Percentiles rank a stretch among this genome's conserved stretches.
Evolutionary conservation across 2,113 vertebrate species (phyloP).

Genomic region (Brienomyrus longianalis): DNA sequence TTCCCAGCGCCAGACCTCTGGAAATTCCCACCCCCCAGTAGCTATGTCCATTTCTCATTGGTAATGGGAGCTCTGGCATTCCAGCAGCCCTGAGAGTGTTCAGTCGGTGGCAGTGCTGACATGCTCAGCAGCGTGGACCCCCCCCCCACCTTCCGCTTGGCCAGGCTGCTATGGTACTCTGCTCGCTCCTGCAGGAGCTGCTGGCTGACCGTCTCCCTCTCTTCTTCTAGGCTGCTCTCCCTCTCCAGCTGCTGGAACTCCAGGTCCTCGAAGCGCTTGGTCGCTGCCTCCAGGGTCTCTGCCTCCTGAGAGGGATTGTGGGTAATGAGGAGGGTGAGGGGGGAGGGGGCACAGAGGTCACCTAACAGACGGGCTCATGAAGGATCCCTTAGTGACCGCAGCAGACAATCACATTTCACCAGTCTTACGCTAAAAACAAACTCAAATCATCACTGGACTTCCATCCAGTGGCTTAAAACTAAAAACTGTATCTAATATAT

Average conservation of each 20-base stretch:
- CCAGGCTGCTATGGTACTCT: constrained; percentile 68
- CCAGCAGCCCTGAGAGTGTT: not conserved
- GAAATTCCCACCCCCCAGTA: not conserved
- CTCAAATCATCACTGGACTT: not conserved
- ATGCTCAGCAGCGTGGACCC: not conserved
- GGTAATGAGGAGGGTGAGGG: not conserved
- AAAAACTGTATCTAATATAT: not conserved
- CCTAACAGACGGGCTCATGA: not conserved
- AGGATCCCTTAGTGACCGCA: not conserved
- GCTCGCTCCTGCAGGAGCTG: constrained; percentile 77
- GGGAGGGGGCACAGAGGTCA: not conserved
- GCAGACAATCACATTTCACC: not conserved
- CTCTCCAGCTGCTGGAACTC: constrained; percentile 97
- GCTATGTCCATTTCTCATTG: not conserved
- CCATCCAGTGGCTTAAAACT: not conserved
- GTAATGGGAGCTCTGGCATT: not conserved
- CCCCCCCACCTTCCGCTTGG: constrained; percentile 74
- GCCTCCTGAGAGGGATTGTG: constrained; percentile 64
- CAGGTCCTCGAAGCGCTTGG: constrained; percentile 89
- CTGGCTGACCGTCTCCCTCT: constrained; percentile 73
- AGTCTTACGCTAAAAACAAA: not conserved
- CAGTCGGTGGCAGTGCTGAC: not conserved
- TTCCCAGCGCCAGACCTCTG: not conserved
- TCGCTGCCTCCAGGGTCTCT: constrained; percentile 75
- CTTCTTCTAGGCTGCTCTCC: constrained; percentile 87